Evolutionary conservation across 1,140 invertebrate genomes (phyloP), one percentile per base, ranked within the genome.

Genomic region (Schlechtendalia chinensis): DNA sequence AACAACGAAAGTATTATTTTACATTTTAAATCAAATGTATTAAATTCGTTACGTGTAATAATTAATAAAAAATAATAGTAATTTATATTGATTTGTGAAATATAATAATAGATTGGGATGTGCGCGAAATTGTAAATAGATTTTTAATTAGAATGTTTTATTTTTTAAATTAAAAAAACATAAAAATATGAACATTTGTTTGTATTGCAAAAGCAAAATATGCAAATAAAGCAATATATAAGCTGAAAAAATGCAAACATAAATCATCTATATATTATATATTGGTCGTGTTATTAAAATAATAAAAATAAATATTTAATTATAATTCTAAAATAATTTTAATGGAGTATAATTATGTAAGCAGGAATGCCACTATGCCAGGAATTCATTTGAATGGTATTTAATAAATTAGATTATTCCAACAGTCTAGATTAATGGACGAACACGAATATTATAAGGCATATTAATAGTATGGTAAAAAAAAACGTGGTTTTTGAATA

Each of bases 371-470:
- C 17, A 10, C 17, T 54, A 72, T 72, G 69, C 24, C 17, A 72
- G 10, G 17, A 50, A 50, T 14, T 69, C 12, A 47, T 47, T 69
- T 69, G 5, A 50, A 24, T 27, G 22, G 5, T 11, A 17, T 17
- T n/a, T 5, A 16, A 24, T 4, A 45, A 69, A 50, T 69, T 69
- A 69, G 22, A 50, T 14, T 54, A 29, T 8, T 32, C 10, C 1
- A 54, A 53, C 19, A n/a, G 19, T 54, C 47, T 54, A 45, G 14
- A 27, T 39, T 45, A 27, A 27, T 54, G 58, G 24, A 79, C 53
- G 61, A 81, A 82, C 81, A 82, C 83, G 82, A 84, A 84, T 82
- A 83, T 69, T 83, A 84, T 83, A 81, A 81, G 81, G 45, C 56
- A 61, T 27, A 79, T 61, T 63, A 79, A 79, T 29, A 79, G 29